Conservation (phyloP, 2,888 invertebrate genomes). For the Scaptomyza reducta region DNA sequence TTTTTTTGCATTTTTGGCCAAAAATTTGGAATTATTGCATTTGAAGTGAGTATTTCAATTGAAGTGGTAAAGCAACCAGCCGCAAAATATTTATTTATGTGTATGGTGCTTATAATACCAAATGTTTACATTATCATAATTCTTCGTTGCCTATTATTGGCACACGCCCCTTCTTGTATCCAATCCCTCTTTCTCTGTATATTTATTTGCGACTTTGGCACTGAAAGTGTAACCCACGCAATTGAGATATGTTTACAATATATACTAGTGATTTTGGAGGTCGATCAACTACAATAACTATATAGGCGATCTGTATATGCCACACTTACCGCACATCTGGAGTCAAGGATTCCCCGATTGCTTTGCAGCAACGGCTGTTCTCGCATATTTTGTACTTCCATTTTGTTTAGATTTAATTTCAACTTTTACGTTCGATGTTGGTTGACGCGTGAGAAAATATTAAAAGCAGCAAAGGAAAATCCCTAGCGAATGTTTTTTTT, state of each 20-base stretch:
- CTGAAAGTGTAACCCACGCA: constrained; percentile 49
- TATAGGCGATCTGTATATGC: constrained; percentile 5
- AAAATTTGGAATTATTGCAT: constrained; percentile 30
- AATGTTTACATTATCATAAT: constrained; percentile 50
- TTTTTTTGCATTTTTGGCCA: constrained; percentile 14
- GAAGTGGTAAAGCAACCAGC: constrained; percentile 17
- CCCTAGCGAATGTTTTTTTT: constrained; percentile 23
- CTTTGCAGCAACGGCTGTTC: constrained; percentile 74
- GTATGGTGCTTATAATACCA: too few relatives aligned
- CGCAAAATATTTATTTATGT: constrained; percentile 18
- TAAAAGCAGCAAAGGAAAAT: constrained; percentile 43
- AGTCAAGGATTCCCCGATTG: constrained; percentile 76
- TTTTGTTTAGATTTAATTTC: constrained; percentile 48
- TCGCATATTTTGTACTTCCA: constrained; percentile 81
- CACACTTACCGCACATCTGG: constrained; percentile 83
- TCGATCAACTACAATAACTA: constrained; percentile 22
- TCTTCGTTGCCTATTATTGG: constrained; percentile 62
- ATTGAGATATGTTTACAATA: constrained; percentile 39
- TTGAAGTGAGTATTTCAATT: constrained; percentile 25
- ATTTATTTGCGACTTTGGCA: constrained; percentile 47
- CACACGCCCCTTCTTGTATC: constrained; percentile 5
- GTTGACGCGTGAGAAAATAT: constrained; percentile 26
- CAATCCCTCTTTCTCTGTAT: constrained; percentile 25
- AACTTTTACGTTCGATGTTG: constrained; percentile 10
- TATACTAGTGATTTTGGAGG: constrained; percentile 3